Evolutionary conservation across 2,888 invertebrate genomes (phyloP).

Genomic region (Acrobasis repandana): DNA sequence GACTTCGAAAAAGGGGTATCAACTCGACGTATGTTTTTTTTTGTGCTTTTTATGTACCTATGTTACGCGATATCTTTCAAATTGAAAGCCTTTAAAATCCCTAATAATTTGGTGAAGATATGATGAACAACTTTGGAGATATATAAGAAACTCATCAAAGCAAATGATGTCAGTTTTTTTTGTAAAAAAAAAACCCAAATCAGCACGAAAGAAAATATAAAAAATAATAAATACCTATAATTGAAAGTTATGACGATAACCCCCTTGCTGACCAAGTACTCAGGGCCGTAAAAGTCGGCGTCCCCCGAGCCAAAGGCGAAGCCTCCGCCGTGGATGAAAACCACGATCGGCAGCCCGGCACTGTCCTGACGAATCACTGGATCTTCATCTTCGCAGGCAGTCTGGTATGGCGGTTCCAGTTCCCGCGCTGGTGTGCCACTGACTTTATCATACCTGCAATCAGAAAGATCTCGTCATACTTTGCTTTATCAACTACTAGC

Average conservation of each 20-base stretch:
- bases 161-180: too few species aligned
- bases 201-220: background rate
- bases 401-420: constrained; percentile 29
- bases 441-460: background rate
- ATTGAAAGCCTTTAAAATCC: too few species aligned
- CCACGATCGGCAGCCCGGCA: constrained; percentile 59
- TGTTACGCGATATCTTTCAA: too few species aligned
- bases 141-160: too few species aligned
- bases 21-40: too few species aligned
- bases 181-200: too few species aligned
- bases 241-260: constrained; percentile 74
- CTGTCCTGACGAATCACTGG: constrained; percentile 18
- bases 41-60: too few species aligned
- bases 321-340: constrained; percentile 73
- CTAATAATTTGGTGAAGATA: too few species aligned
- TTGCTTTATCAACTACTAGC: too few species aligned
- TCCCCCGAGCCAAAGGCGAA: constrained; percentile 70
- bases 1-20: too few species aligned
- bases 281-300: constrained; percentile 25
- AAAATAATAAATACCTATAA: constrained; percentile 54
- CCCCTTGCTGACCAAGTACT: constrained; percentile 52
- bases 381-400: constrained; percentile 30
- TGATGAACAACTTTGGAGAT: too few species aligned
- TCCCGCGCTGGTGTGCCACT: background rate
- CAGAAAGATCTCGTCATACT: background rate